Conservation (phyloP, 92 coral and sea anemone genomes). For the Blastomussa wellsi region DNA sequence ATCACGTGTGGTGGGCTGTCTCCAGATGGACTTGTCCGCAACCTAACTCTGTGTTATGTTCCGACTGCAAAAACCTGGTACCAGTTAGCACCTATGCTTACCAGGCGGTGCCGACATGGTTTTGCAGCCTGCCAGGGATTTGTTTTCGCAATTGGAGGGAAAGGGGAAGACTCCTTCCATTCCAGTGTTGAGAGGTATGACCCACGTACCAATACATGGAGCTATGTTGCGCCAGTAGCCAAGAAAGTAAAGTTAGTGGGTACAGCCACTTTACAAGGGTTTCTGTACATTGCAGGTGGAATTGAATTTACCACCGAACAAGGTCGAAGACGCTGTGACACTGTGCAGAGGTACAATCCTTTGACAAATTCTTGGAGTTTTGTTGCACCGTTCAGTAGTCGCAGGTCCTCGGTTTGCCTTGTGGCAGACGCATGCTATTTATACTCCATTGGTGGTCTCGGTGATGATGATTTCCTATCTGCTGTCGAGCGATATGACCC, state of each 20-base stretch:
- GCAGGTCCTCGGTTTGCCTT: slow-evolving; percentile 78
- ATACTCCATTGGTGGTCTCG: slow-evolving; percentile 77
- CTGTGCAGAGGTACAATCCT: slow-evolving; percentile 71
- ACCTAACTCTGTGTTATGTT: slow-evolving; percentile 71
- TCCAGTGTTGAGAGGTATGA: slow-evolving; percentile 76
- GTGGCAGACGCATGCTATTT: slow-evolving; percentile 68
- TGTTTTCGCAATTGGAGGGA: slow-evolving; percentile 84
- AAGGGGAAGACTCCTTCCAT: slow-evolving; percentile 72
- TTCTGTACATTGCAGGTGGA: slow-evolving; percentile 74
- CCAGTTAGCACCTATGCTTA: slow-evolving; percentile 72
- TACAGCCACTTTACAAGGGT: slow-evolving; percentile 66
- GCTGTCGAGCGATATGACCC: slow-evolving; percentile 72
- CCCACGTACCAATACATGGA: slow-evolving; percentile 79
- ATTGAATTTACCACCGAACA: slow-evolving; percentile 64
- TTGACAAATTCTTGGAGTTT: slow-evolving; percentile 69
- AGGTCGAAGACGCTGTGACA: slow-evolving; percentile 73
- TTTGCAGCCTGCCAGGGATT: slow-evolving; percentile 66
- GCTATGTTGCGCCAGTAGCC: slow-evolving; percentile 65
- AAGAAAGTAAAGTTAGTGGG: slow-evolving; percentile 72
- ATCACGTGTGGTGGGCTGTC: slow-evolving; percentile 84
- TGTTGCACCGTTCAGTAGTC: slow-evolving; percentile 58
- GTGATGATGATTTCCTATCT: slow-evolving; percentile 65
- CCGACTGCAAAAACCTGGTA: slow-evolving; percentile 73
- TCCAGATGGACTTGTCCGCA: slow-evolving; percentile 71
- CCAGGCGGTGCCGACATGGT: slow-evolving; percentile 82